These are phyloP conservation scores for Athene noctua DNA, from an alignment of 2,113 vertebrate genomes.

Conservation along the genomic window DNA sequence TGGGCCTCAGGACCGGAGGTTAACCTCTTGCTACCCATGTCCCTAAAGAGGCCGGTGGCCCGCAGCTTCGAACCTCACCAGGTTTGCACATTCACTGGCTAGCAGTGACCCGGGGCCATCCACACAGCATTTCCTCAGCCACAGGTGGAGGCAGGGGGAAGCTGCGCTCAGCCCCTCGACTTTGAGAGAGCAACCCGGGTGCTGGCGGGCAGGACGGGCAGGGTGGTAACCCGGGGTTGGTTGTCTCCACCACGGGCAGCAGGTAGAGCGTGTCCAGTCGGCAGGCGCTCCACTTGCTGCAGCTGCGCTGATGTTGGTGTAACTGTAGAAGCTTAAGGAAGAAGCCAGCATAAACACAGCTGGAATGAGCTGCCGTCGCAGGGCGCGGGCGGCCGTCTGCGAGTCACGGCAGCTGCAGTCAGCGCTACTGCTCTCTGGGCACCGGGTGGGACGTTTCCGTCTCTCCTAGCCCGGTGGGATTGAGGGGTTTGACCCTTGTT, in stretches of 20 bases:
- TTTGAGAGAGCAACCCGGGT: not conserved
- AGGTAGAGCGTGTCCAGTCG: not conserved
- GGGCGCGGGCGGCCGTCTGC: not conserved
- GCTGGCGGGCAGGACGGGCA: fast-evolving
- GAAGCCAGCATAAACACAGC: slow-evolving; percentile 56
- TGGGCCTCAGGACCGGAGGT: not conserved
- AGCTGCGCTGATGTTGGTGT: not conserved
- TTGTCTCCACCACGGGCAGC: not conserved
- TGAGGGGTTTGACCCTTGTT: not conserved
- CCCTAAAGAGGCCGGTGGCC: not conserved
- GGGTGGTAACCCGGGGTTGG: not conserved
- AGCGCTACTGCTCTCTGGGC: not conserved
- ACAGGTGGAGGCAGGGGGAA: not conserved
- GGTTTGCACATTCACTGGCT: not conserved
- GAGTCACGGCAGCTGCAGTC: not conserved
- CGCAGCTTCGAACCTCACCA: not conserved
- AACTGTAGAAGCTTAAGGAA: slow-evolving; percentile 43
- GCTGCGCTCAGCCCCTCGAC: fast-evolving
- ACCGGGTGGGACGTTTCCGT: not conserved
- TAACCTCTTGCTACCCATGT: not conserved
- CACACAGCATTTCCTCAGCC: fast-evolving
- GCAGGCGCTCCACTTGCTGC: not conserved
- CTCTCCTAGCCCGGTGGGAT: not conserved
- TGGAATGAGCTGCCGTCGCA: not conserved
- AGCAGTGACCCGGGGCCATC: not conserved